These are phyloP conservation scores for Tachina grossa DNA, from an alignment of 2,888 invertebrate species.

Conservation along the genomic window DNA sequence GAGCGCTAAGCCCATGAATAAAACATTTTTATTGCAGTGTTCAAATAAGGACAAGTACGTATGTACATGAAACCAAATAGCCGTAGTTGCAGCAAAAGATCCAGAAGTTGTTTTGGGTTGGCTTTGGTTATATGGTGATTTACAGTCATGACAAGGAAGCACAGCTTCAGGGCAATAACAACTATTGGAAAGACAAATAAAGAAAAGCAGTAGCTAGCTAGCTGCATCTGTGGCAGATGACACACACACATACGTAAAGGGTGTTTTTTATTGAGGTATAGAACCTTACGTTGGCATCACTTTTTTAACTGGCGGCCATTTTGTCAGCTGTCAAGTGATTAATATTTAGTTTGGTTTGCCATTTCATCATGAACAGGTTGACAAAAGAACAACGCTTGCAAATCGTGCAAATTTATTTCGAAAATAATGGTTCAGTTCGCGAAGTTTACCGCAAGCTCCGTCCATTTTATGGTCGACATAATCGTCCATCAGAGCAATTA, in stretches of 20 bases:
- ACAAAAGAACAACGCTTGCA: too few relatives aligned
- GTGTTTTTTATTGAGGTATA: too few relatives aligned
- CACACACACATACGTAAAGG: background rate
- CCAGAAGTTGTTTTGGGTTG: conserved; percentile 25
- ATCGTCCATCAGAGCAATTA: too few relatives aligned
- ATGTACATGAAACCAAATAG: conserved; percentile 20
- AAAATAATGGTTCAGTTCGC: too few relatives aligned
- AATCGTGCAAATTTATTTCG: too few relatives aligned
- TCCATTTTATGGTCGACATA: too few relatives aligned
- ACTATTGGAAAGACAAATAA: conserved; percentile 35
- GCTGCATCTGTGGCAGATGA: conserved; percentile 43
- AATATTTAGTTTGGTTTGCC: too few relatives aligned
- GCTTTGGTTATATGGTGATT: conserved; percentile 60
- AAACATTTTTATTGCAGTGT: conserved; percentile 70
- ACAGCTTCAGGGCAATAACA: conserved; percentile 24
- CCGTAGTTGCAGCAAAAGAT: conserved; percentile 22
- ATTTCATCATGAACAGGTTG: too few relatives aligned
- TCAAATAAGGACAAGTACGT: conserved; percentile 39
- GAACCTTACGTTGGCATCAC: too few relatives aligned
- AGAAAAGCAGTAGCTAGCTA: conserved; percentile 33
- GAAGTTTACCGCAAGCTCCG: too few relatives aligned
- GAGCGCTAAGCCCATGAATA: conserved; percentile 65
- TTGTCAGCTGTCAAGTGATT: too few relatives aligned
- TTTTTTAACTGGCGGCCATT: too few relatives aligned
- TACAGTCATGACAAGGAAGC: conserved; percentile 54